Base-by-base conservation (phyloP, 2,888 invertebrate genomes). In the Polylopha cassiicola region DNA sequence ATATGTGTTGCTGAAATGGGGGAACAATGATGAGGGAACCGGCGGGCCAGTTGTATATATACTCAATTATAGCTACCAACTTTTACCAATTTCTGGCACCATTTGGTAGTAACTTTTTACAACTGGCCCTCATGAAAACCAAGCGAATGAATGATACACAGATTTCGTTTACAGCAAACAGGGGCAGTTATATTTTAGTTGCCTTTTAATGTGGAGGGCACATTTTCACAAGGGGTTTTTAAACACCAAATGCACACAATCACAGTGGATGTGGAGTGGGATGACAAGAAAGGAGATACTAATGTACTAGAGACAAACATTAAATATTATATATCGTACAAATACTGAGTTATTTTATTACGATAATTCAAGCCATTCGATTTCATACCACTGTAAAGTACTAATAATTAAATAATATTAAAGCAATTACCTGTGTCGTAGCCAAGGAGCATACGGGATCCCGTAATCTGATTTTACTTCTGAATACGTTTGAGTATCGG, bases 401-500 rank as follows among this genome's bases (percentile, higher is more conserved):
- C 17, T 5, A 11, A 43, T 13, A 15, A 21, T 20, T 28, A n/a
- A 39, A 14, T 36, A 39, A 37, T 53, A 8, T 29, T 21, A 6
- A 29, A 13, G 4, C 29, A 55, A 42, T 61, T 79, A 89, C 89
- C 95, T 95, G 76, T 95, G 95, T 68, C 95, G 89, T 61, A 95
- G 86, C 95, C 95, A 95, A 48, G 94, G 92, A 10, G 92, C 92
- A 65, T 95, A 95, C 0, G 92, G 92, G 61, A 93, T 93, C 32
- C 92, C 91, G 64, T 93, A 94, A 62, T 93, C 94, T 21, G 94
- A 93, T 53, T 89, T 89, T 7, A 89, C 89, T 66, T 89, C 89
- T 0, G 89, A 89, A 67, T 90, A 90, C 4, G 92, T 92, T 71
- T 94, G 93, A 1, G 94, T 94, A 61, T 95, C 95, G 32, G 95